Evolutionary conservation across 1,140 invertebrate genomes (phyloP).

Genomic region (Zaprionus kolodkinae): DNA sequence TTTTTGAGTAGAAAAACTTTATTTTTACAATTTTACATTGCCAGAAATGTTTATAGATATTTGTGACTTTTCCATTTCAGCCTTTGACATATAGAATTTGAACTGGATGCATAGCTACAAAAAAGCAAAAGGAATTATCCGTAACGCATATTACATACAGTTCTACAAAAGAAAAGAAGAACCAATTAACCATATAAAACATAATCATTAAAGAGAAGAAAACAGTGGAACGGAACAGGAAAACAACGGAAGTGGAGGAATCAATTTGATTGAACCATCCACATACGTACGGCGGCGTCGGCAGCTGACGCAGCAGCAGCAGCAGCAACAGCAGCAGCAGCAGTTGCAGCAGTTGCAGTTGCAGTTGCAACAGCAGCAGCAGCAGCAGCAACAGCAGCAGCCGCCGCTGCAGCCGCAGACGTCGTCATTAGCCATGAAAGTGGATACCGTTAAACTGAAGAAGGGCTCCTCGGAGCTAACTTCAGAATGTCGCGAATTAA

Average conservation of each 20-base stretch:
- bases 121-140: conserved; percentile 7
- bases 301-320: conserved; percentile 42
- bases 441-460: conserved; percentile 93
- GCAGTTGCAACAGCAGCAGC: conserved; percentile 22
- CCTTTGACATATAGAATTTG: conserved; percentile 49
- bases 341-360: not conserved
- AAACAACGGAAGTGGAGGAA: not conserved
- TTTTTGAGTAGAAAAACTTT: not conserved
- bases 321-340: conserved; percentile 32
- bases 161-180: conserved; percentile 17
- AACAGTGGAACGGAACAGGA: not conserved
- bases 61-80: conserved; percentile 53
- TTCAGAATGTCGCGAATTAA: conserved; percentile 92
- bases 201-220: not conserved
- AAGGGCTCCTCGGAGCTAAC: conserved; percentile 96
- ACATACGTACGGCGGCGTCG: conserved; percentile 42
- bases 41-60: not conserved
- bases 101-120: conserved; percentile 43
- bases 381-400: conserved; percentile 15
- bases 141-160: conserved; percentile 10
- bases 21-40: too few species aligned
- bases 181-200: conserved; percentile 2
- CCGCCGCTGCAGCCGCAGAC: conserved; percentile 26
- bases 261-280: conserved; percentile 39
- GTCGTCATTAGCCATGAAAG: conserved; percentile 90